These are phyloP conservation scores for Melanotaenia parkinsoni DNA, from an alignment of 2,797 vertebrate species.

Conservation along the genomic window DNA sequence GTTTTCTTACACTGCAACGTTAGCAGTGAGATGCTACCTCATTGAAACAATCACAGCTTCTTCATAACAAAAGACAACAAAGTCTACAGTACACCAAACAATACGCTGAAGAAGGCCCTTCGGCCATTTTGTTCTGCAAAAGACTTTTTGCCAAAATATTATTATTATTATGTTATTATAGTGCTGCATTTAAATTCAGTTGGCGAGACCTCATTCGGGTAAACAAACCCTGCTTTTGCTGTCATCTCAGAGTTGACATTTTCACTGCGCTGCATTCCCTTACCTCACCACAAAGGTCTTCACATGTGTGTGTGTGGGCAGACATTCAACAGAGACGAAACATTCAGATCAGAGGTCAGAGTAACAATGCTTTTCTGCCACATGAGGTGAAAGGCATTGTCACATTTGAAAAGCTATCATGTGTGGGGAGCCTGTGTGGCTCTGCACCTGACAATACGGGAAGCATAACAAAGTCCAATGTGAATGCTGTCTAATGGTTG, in stretches of 20 bases:
- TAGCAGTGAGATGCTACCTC: slow-evolving; percentile 2
- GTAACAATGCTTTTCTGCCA: slow-evolving; percentile 14
- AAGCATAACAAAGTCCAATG: not conserved
- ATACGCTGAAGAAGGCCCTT: slow-evolving; percentile 6
- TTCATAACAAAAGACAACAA: slow-evolving; percentile 17
- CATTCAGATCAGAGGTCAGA: slow-evolving; percentile 19
- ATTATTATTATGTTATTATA: not conserved
- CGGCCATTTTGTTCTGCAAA: slow-evolving; percentile 36
- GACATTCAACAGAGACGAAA: slow-evolving; percentile 27
- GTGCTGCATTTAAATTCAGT: not conserved
- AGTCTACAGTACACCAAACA: slow-evolving; percentile 11
- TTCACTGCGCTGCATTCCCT: slow-evolving; percentile 18
- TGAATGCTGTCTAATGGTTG: not conserved
- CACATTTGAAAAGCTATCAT: slow-evolving; percentile 2
- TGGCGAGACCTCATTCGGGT: not conserved
- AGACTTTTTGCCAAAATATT: not conserved
- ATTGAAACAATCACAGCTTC: slow-evolving; percentile 38
- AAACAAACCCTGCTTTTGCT: slow-evolving; percentile 3
- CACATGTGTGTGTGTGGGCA: not conserved
- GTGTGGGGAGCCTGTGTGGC: not conserved
- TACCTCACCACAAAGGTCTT: slow-evolving; percentile 16
- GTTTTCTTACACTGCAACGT: not conserved
- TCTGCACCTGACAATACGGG: not conserved
- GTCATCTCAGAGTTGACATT: slow-evolving; percentile 18
- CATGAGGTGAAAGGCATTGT: slow-evolving; percentile 7